Base-by-base conservation (phyloP, 2,888 invertebrate species). In the Drosophila emarginata region DNA sequence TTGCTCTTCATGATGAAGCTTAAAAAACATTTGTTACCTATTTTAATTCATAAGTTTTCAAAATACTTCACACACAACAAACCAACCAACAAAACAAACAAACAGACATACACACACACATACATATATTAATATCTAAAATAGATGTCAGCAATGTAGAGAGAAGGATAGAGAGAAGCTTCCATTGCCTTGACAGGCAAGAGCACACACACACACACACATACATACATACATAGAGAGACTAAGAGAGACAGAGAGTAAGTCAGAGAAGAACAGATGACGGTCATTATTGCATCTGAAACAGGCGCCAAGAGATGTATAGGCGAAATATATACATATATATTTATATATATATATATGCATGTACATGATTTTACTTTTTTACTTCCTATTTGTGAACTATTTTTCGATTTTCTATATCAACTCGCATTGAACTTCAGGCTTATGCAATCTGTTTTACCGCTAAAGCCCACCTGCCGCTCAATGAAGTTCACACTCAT, bases 161-260 rank as follows among this genome's bases (percentile, higher is more conserved):
- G 45, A 45, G 45, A 45, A 54, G 14, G 52, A 53, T 32, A 53
- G 61, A 12, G 61, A 37, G 18, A 18, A 45, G 11, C 61, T 61
- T 61, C 61, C 60, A 65, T 78, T 79, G 80, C 81, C 81, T 80
- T 81, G 80, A 80, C 80, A 79, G 80, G 81, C 78, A 78, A 78
- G 61, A 65, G 70, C 37, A 51, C 14, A 52, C 26, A 50, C 21
- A 39, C 7, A 39, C 60, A 26, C 36, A 40, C 37, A 7, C 51
- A 36, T 9, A 53, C 26, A 26, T 5, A 32, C 11, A 9, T 32
- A 53, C 52, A 63, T 54, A 63, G 6, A 64, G 50, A 56, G 28
- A 11, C 15, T 37, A 65, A n/a, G 26, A 40, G n/a, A 65, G 26
- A 23, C 37, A 18, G 40, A 64, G 2, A 37, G 15, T 9, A 26